Evolutionary conservation across 2,797 vertebrate species (phyloP).

Genomic region (Mormyrus proboscirostris): DNA sequence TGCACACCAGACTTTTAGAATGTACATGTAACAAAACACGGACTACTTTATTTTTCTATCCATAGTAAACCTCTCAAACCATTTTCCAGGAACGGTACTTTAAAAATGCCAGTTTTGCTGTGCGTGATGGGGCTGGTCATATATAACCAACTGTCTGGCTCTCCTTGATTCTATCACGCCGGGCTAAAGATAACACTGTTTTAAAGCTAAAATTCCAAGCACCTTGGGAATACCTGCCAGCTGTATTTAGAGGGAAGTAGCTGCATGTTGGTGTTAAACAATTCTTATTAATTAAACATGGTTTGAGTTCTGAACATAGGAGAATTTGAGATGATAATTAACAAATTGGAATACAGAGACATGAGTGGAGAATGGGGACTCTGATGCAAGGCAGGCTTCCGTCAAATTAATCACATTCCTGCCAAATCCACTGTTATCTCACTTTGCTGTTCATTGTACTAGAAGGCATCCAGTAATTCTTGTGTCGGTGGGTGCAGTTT

Average conservation of each 20-base stretch:
- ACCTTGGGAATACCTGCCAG: background rate
- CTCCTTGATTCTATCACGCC: background rate
- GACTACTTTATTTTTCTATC: background rate
- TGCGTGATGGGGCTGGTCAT: background rate
- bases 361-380: background rate
- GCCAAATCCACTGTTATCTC: background rate
- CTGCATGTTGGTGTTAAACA: background rate
- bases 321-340: conserved; percentile 5
- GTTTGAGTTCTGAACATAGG: background rate
- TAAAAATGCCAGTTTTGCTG: background rate
- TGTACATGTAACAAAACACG: background rate
- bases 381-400: background rate
- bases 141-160: background rate
- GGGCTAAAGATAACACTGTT: background rate
- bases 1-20: background rate
- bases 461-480: background rate
- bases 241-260: background rate
- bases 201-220: background rate
- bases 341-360: background rate
- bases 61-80: background rate
- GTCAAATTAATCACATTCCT: conserved; percentile 14
- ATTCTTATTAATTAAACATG: conserved; percentile 7
- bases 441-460: background rate
- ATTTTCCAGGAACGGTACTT: background rate
- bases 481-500: background rate